Conservation (phyloP, 30 jellyfish, hydroid and myxozoan genomes). For the Pelagia noctiluca region DNA sequence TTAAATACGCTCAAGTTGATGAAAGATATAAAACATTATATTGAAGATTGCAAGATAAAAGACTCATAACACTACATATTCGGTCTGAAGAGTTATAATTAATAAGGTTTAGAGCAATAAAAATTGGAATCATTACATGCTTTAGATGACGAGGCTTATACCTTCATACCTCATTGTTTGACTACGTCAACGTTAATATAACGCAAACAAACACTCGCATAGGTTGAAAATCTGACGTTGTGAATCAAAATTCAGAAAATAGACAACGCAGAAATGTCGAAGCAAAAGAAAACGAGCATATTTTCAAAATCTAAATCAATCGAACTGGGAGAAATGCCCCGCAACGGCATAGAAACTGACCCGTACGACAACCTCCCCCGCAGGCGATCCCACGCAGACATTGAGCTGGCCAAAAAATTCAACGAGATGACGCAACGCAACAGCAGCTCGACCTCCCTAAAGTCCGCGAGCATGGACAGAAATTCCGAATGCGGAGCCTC, state of each 20-base stretch:
- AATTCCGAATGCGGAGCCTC: conserved; percentile 12
- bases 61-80: too few species aligned
- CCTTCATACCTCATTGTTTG: too few species aligned
- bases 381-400: conserved; percentile 60
- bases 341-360: not conserved
- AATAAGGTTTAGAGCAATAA: too few species aligned
- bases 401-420: conserved; percentile 30
- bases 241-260: not conserved
- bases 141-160: too few species aligned
- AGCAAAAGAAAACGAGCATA: conserved; percentile 11
- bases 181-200: too few species aligned
- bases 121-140: too few species aligned
- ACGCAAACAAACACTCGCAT: too few species aligned
- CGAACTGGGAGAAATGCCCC: conserved; percentile 65
- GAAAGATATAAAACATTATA: too few species aligned
- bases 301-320: conserved; percentile 66
- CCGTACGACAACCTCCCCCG: conserved; percentile 32
- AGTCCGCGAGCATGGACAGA: conserved; percentile 30
- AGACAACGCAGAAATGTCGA: not conserved
- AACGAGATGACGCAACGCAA: not conserved
- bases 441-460: conserved; percentile 24
- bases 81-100: too few species aligned
- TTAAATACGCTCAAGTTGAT: too few species aligned
- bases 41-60: too few species aligned
- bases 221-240: too few species aligned